Evolutionary conservation across 2,888 invertebrate genomes (phyloP), one percentile per base, ranked within the genome.

Genomic region (Escarpia spicata): DNA sequence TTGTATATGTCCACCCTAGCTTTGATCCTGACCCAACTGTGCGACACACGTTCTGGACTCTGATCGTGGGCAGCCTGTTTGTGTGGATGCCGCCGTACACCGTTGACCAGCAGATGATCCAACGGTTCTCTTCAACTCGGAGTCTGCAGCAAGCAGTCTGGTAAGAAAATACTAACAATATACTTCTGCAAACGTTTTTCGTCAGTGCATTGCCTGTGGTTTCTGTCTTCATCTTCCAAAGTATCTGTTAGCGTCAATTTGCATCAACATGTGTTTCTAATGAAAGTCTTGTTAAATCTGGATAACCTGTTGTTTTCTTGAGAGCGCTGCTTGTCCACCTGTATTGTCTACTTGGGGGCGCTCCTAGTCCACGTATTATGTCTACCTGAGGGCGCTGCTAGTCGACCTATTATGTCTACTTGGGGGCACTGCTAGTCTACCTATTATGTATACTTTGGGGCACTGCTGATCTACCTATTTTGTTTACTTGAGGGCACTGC

Each of bases 81-180:
- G 94, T 94, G 43, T 95, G 95, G 95, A 92, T 95, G 6, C 94
- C 94, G 10, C 95, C 95, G 2, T 95, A 95, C 93, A 94, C 95
- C 0, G 95, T 95, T 2, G 95, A 95, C 93, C 95, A 95, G 93
- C 95, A 95, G 92, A 95, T 95, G 94, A 94, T 95, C 10, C 95
- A 95, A 92, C 52, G 95, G 26, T 95, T 95, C 92, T 93, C 95
- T 2, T 94, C 95, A 2, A 94, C 95, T 12, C 93, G 92, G 43
- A 94, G 94, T 4, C 92, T 95, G n/a, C 93, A 93, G 52, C 94
- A 95, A 43, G 95, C 95, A 12, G 94, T 93, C 93, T 92, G 94
- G 95, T 95, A 92, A 93, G 94, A 90, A 60, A 15, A 15, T 75
- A 75, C 75, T 2, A 26, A 75, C 75, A 1, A 26, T 3, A n/a